Percentiles rank a stretch among this genome's conserved stretches.
Conservation (phyloP, 2,888 invertebrate species). For the Tenthredo notha region DNA sequence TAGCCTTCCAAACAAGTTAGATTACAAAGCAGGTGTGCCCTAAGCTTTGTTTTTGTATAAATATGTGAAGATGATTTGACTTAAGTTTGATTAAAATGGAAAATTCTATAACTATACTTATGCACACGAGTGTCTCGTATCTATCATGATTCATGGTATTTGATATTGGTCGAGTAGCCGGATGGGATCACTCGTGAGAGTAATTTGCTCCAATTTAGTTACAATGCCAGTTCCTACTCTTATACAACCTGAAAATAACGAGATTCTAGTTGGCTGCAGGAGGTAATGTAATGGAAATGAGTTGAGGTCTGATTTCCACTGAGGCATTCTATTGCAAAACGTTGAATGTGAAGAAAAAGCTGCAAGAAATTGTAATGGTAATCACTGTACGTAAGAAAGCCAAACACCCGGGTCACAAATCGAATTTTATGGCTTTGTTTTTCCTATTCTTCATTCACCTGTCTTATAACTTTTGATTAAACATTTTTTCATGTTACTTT, state of each 20-base stretch:
- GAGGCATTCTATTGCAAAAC: background rate
- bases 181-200: slow-evolving; percentile 20
- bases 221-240: slow-evolving; percentile 13
- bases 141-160: background rate
- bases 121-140: background rate
- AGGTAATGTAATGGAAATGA: slow-evolving; percentile 35
- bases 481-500: background rate
- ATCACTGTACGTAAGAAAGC: background rate
- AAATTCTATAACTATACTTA: background rate
- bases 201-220: slow-evolving; percentile 32
- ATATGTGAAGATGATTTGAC: background rate
- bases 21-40: background rate
- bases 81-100: background rate
- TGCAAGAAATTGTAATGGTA: slow-evolving; percentile 1
- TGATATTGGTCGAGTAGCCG: background rate
- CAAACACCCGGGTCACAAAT: background rate
- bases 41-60: background rate
- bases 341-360: background rate
- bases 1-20: background rate
- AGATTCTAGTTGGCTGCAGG: slow-evolving; percentile 40
- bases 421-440: background rate
- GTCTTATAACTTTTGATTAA: background rate
- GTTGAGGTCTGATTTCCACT: slow-evolving; percentile 29
- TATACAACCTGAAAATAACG: slow-evolving; percentile 17
- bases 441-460: background rate